Conservation (phyloP, 53 echinoderm and acorn worm species). For the Temnopleurus reevesii region DNA sequence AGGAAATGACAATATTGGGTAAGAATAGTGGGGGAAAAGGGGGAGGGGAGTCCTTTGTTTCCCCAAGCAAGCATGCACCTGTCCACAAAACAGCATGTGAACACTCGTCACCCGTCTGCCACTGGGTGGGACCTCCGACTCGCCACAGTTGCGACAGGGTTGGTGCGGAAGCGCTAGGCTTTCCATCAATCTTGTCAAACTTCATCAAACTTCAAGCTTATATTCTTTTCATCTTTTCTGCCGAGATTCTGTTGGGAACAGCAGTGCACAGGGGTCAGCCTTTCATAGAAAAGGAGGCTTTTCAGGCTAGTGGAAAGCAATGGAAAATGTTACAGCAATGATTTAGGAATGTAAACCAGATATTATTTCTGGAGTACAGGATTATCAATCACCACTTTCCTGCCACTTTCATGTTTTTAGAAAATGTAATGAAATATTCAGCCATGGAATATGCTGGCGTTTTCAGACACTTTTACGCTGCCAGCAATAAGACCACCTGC, state of each 20-base stretch:
- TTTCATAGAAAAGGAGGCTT: not conserved
- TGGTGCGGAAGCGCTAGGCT: not conserved
- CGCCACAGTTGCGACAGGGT: constrained; percentile 5
- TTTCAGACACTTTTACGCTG: too few species aligned
- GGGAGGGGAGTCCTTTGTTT: constrained; percentile 15
- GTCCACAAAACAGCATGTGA: constrained; percentile 10
- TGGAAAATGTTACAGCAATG: too few species aligned
- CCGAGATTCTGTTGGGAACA: not conserved
- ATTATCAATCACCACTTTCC: too few species aligned
- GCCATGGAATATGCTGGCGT: too few species aligned
- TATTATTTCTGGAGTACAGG: too few species aligned
- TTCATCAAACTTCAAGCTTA: not conserved
- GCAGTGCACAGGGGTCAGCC: not conserved
- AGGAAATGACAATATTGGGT: constrained; percentile 21
- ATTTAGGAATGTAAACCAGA: too few species aligned
- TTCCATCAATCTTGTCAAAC: not conserved
- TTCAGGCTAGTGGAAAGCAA: too few species aligned
- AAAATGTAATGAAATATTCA: too few species aligned
- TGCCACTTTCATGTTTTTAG: too few species aligned
- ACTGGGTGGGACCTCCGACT: not conserved
- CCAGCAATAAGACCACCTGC: too few species aligned
- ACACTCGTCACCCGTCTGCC: not conserved
- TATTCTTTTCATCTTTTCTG: constrained; percentile 18
- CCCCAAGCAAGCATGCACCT: constrained; percentile 18
- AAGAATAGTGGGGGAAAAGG: constrained; percentile 23